These are phyloP conservation scores for Coboldia fuscipes DNA, from an alignment of 1,140 invertebrate species.

Conservation along the genomic window DNA sequence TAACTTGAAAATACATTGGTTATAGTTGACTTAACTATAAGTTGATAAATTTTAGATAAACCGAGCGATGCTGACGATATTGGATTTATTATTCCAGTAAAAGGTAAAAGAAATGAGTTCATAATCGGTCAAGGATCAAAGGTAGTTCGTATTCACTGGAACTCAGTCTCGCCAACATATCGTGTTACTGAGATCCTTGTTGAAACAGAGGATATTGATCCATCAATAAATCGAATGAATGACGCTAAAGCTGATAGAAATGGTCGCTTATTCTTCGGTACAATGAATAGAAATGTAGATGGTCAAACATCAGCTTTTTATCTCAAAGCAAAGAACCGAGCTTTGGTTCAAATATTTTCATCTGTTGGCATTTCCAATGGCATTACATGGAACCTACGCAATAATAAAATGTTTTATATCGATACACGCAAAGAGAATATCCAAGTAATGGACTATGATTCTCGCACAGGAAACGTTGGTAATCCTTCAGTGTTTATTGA, in stretches of 20 bases:
- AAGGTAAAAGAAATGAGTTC: slow-evolving; percentile 23
- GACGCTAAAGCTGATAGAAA: slow-evolving; percentile 67
- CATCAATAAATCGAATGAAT: slow-evolving; percentile 44
- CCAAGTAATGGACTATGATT: slow-evolving; percentile 35
- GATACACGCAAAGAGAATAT: slow-evolving; percentile 28
- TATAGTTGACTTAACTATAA: no score
- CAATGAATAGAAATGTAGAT: slow-evolving; percentile 35
- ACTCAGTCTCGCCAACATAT: slow-evolving; percentile 16
- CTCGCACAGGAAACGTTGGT: background rate
- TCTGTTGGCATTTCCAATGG: slow-evolving; percentile 28
- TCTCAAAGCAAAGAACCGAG: slow-evolving; percentile 14
- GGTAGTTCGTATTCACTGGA: slow-evolving; percentile 30
- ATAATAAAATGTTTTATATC: slow-evolving; percentile 35
- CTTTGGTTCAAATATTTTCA: slow-evolving; percentile 9
- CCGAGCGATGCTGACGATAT: no score
- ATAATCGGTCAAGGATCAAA: slow-evolving; percentile 25
- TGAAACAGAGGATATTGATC: slow-evolving; percentile 31
- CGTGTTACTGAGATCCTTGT: slow-evolving; percentile 29
- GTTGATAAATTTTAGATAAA: no score
- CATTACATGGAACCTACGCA: slow-evolving; percentile 35
- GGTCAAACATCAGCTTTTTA: slow-evolving; percentile 23
- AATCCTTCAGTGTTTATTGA: no score
- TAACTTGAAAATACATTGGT: no score
- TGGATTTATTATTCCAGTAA: slow-evolving; percentile 29
- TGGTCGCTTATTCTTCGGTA: slow-evolving; percentile 47